Percentiles rank a stretch among this genome's conserved stretches.
phyloP scores from a whole-genome alignment of 2,888 invertebrate genomes.

The Lasioglossum marginatum region DNA sequence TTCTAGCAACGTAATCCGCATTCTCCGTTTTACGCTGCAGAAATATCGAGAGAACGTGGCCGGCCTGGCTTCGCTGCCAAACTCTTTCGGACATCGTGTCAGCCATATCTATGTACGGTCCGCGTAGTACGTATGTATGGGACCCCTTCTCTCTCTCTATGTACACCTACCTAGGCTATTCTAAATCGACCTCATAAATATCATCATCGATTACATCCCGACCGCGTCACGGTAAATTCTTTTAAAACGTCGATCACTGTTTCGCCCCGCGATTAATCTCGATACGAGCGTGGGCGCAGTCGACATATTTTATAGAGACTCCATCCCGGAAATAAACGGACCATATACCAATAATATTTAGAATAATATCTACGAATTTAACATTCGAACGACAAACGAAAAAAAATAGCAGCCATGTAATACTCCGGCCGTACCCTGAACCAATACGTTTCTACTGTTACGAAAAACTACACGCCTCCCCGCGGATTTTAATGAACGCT shows the following conservation, averaged over 20 bases:
- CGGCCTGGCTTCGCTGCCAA: constrained; percentile 64
- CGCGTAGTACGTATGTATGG: neutral
- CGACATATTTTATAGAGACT: neutral
- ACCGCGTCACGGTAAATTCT: neutral
- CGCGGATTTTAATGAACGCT: neutral
- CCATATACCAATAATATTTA: neutral
- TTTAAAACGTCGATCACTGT: constrained; percentile 2
- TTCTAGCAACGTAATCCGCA: constrained; percentile 72
- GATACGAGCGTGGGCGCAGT: neutral
- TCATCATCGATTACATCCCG: constrained; percentile 36
- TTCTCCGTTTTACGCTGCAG: constrained; percentile 73
- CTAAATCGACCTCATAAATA: constrained; percentile 40
- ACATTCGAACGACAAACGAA: neutral
- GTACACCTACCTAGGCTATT: constrained; percentile 18
- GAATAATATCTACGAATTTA: too few species aligned
- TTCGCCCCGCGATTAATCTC: neutral
- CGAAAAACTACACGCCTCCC: neutral
- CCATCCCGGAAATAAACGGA: neutral
- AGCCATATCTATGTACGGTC: constrained; percentile 18
- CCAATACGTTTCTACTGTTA: neutral
- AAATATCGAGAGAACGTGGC: constrained; percentile 78
- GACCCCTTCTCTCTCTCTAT: neutral
- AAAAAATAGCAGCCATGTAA: neutral
- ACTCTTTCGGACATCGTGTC: constrained; percentile 58
- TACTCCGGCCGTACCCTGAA: neutral